These are phyloP conservation scores for Staurois parvus DNA, from an alignment of 2,797 vertebrate species.

Conservation along the genomic window DNA sequence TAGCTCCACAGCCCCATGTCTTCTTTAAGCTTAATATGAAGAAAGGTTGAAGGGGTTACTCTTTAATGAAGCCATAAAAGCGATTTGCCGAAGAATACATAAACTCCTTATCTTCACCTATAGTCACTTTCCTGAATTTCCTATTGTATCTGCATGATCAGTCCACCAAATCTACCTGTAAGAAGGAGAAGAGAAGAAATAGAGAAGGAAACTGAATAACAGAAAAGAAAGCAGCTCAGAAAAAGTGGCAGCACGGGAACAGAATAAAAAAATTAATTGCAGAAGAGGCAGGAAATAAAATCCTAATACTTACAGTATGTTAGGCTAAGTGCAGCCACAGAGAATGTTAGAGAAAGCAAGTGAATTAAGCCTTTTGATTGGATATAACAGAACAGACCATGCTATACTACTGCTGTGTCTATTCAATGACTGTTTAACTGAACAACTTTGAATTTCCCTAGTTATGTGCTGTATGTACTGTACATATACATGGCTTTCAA, in stretches of 20 bases:
- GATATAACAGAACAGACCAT: too few relatives aligned
- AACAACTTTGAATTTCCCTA: too few relatives aligned
- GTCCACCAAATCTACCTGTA: conserved; percentile 53
- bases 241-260: neutral
- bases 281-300: neutral
- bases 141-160: conserved; percentile 37
- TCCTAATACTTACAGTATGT: neutral
- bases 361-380: too few relatives aligned
- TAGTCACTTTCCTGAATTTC: conserved; percentile 39
- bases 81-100: conserved; percentile 23
- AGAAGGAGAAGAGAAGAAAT: conserved; percentile 47
- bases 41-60: conserved; percentile 51
- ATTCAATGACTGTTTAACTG: too few relatives aligned
- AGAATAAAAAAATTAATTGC: neutral
- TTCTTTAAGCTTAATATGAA: conserved; percentile 81
- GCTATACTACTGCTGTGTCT: too few relatives aligned
- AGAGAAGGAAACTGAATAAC: conserved; percentile 56
- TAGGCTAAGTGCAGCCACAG: neutral
- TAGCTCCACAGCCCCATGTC: conserved; percentile 82
- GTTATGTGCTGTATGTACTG: too few relatives aligned
- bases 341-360: neutral
- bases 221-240: conserved; percentile 34
- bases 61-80: conserved; percentile 36
- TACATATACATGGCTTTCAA: too few relatives aligned
- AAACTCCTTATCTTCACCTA: conserved; percentile 42